Evolutionary conservation across 2,888 invertebrate genomes (phyloP).

Genomic region (Geotrupes spiniger): DNA sequence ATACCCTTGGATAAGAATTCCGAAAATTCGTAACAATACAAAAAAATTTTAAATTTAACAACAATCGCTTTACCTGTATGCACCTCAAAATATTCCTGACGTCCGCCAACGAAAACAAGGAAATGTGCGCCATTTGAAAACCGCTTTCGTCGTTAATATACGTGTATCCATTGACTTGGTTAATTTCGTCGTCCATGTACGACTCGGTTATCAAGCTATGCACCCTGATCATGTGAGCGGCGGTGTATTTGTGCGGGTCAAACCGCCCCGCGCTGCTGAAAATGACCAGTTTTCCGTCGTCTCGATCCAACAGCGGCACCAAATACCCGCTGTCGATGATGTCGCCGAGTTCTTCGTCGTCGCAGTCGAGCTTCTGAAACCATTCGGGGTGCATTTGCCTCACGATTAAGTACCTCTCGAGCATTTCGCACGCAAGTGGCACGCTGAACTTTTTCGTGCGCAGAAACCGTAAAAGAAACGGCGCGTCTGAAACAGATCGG

Average conservation of each 20-base stretch:
- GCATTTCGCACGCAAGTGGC: conserved; percentile 80
- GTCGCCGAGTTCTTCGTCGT: conserved; percentile 75
- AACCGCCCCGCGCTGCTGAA: conserved; percentile 72
- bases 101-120: conserved; percentile 78
- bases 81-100: conserved; percentile 74
- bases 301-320: conserved; percentile 71
- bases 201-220: conserved; percentile 85
- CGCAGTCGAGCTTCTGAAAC: conserved; percentile 78
- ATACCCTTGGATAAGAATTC: no score
- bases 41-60: background rate
- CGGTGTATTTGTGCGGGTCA: conserved; percentile 57
- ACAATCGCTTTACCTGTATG: conserved; percentile 67
- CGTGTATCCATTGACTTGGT: conserved; percentile 79
- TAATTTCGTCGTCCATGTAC: conserved; percentile 79
- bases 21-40: no score
- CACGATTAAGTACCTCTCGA: conserved; percentile 83
- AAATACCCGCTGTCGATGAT: conserved; percentile 79
- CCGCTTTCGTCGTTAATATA: conserved; percentile 81
- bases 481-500: conserved; percentile 56
- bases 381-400: conserved; percentile 81
- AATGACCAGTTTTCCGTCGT: conserved; percentile 75
- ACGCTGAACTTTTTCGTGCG: conserved; percentile 86
- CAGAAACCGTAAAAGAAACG: conserved; percentile 79
- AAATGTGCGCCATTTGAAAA: conserved; percentile 79
- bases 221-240: conserved; percentile 79